Evolutionary conservation across 2,113 vertebrate species (phyloP), one percentile per base, ranked within the genome.

Genomic region (Ictidomys tridecemlineatus): DNA sequence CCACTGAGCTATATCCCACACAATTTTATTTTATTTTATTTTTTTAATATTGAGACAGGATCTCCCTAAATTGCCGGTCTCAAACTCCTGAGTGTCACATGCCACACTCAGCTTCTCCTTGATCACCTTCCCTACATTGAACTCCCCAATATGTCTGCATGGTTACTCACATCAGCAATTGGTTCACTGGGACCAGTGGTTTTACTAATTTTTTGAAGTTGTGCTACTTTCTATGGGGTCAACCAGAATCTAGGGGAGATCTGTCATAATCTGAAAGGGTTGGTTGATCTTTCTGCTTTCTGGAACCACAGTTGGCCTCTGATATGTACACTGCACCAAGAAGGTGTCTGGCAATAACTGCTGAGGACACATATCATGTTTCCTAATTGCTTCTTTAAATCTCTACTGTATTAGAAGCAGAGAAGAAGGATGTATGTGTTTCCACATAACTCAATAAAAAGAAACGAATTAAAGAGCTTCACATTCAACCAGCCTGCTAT

Each of bases 331-430:
- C 9, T 48, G 6, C 5, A 65, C 17, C 42, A 67, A 13, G 14
- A 73, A 20, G 9, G 22, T 6, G 0, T 56, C 37, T 58, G 51
- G 12, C 63, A 79, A 16, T 14, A 48, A 79, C 37, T 16, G 70
- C 1, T 45, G 3, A 13, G 13, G 22, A 69, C 11, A 18, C 4
- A 72, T 17, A 34, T 18, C 45, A 80, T 53, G 26, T 2, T 86
- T 90, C 74, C 26, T n/a, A 89, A 30, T 39, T 58, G 16, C 1
- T 93, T 91, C 17, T 51, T 73, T 91, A 80, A 73, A 32, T 88
- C 16, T 11, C 2, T 4, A 28, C 17, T 42, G 17, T 12, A 5
- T 34, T 78, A 67, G 13, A 72, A 4, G 13, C 3, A 39, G 42
- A 6, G 5, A 77, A 13, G 16, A 84, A 70, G 13, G 17, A 73